Evolutionary conservation across 2,797 vertebrate genomes (phyloP).

Genomic region (Poecilia velifera): DNA sequence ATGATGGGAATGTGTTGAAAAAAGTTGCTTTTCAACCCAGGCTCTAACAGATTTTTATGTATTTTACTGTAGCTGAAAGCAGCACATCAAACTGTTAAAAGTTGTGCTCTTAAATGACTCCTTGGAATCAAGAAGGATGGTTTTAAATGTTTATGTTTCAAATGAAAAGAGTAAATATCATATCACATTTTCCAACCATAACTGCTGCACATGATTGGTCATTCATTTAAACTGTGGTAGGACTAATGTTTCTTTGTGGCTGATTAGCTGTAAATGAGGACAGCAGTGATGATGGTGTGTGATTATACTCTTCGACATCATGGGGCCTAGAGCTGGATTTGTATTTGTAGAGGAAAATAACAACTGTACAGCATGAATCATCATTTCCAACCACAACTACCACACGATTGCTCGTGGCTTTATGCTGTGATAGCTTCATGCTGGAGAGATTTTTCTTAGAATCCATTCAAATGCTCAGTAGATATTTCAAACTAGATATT

Average conservation of each 20-base stretch:
- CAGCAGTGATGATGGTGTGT: background rate
- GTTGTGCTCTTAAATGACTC: constrained; percentile 1
- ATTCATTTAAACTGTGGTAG: background rate
- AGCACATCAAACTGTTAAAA: background rate
- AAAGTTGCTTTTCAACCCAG: background rate
- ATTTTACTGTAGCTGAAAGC: background rate
- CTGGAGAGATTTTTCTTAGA: background rate
- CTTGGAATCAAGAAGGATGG: background rate
- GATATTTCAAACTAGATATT: background rate
- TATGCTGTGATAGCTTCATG: background rate
- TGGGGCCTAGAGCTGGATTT: background rate
- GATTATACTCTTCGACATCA: background rate
- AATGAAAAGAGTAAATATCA: background rate
- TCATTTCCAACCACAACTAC: constrained; percentile 2
- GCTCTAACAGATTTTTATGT: background rate
- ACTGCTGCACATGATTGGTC: background rate
- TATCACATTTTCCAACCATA: constrained; percentile 6
- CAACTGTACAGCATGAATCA: background rate
- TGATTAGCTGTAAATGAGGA: background rate
- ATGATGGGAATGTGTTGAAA: background rate
- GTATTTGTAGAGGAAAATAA: background rate
- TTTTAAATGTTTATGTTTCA: background rate
- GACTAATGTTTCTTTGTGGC: background rate
- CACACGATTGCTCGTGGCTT: background rate
- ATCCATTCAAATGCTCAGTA: background rate